phyloP scores from a whole-genome alignment of 2,888 invertebrate species.

The Pollenia griseotomentosa region DNA sequence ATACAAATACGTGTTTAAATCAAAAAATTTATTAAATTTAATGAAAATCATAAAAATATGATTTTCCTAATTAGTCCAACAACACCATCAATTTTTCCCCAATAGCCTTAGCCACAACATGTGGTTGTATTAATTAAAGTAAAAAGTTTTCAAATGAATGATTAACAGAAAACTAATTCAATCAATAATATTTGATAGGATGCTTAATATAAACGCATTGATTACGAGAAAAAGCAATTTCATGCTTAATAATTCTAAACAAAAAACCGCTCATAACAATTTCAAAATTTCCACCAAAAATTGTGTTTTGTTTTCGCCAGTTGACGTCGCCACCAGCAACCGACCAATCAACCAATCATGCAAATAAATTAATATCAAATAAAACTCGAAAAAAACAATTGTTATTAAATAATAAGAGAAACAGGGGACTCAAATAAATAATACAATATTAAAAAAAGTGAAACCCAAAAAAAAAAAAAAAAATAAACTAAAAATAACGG shows the following conservation, averaged over 20 bases:
- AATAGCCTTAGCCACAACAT: not conserved
- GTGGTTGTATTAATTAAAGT: not conserved
- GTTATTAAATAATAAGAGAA: constrained; percentile 19
- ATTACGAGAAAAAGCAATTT: constrained; percentile 37
- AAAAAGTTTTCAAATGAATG: not conserved
- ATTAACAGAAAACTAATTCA: not conserved
- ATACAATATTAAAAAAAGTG: constrained; percentile 3
- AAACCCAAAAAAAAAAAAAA: constrained; percentile 3
- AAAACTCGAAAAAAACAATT: constrained; percentile 9
- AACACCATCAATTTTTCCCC: too few species aligned
- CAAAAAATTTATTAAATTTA: too few species aligned
- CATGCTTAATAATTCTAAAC: constrained; percentile 49
- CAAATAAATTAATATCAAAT: constrained; percentile 45
- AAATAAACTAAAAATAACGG: constrained; percentile 34
- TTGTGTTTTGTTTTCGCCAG: constrained; percentile 5
- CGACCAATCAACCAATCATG: constrained; percentile 44
- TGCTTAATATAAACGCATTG: constrained; percentile 2
- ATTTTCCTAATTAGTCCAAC: too few species aligned
- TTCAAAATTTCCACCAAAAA: not conserved
- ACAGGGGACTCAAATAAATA: not conserved
- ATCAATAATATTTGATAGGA: constrained; percentile 14
- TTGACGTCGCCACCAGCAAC: not conserved
- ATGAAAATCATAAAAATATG: too few species aligned
- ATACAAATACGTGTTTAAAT: too few species aligned
- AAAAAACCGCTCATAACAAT: constrained; percentile 18